phyloP scores from a whole-genome alignment of 2,888 invertebrate genomes.

The Dasypogon diadema region DNA sequence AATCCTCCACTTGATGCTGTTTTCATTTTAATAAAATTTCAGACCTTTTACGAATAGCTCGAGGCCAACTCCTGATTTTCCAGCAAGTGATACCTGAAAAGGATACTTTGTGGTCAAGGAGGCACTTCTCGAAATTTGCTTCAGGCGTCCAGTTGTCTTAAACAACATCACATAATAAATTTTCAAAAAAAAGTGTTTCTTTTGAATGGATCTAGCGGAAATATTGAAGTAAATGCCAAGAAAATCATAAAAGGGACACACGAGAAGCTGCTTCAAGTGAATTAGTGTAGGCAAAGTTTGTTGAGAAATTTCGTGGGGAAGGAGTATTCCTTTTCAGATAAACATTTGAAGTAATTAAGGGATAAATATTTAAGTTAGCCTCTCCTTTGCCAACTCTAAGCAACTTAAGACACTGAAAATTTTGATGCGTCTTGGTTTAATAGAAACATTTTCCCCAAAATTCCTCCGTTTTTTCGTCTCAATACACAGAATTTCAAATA shows the following conservation, averaged over 20 bases:
- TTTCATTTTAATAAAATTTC: constrained; percentile 31
- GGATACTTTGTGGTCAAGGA: constrained; percentile 16
- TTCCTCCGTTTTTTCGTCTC: no score
- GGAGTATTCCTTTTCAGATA: neutral
- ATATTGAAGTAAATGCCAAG: neutral
- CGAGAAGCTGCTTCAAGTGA: neutral
- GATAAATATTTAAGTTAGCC: no score
- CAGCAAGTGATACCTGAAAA: constrained; percentile 19
- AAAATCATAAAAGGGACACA: neutral
- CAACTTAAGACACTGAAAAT: no score
- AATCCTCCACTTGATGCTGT: neutral
- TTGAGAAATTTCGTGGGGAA: neutral
- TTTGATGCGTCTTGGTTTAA: no score
- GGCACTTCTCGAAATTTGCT: constrained; percentile 15
- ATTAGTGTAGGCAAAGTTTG: neutral
- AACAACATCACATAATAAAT: neutral
- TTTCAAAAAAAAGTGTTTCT: neutral
- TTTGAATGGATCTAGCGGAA: neutral
- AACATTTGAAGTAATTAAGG: no score
- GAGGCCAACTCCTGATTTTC: constrained; percentile 13
- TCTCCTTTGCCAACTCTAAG: no score
- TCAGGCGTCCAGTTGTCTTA: constrained; percentile 16
- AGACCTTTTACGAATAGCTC: constrained; percentile 24
- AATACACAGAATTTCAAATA: no score
- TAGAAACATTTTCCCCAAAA: no score